Evolutionary conservation across 2,888 invertebrate species (phyloP).

Genomic region (Plagodis pulveraria): DNA sequence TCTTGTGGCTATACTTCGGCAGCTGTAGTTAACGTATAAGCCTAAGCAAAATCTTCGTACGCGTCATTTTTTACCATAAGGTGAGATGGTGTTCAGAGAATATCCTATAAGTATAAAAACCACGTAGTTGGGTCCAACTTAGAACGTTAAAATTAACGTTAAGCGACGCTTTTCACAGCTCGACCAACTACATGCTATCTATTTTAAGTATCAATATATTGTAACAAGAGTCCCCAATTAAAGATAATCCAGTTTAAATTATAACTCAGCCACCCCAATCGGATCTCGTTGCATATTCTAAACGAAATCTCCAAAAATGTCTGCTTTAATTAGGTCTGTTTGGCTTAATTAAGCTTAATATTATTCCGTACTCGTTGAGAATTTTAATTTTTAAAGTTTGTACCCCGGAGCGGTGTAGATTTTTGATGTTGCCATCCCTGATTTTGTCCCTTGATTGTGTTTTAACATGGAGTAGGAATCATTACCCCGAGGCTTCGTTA

Average conservation of each 20-base stretch:
- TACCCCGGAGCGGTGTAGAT: constrained; percentile 24
- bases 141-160: too few relatives aligned
- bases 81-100: too few relatives aligned
- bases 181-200: not conserved
- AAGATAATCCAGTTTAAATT: constrained; percentile 19
- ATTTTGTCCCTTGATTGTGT: constrained; percentile 2
- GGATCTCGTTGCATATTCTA: constrained; percentile 48
- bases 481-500: not conserved
- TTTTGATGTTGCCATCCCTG: constrained; percentile 22
- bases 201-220: not conserved
- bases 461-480: not conserved
- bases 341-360: constrained; percentile 57
- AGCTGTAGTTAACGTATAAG: too few relatives aligned
- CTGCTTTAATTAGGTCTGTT: constrained; percentile 60
- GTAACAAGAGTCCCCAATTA: constrained; percentile 7
- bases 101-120: too few relatives aligned
- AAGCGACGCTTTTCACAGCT: too few relatives aligned
- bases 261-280: constrained; percentile 40
- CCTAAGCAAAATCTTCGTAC: too few relatives aligned
- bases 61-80: too few relatives aligned
- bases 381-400: constrained; percentile 53
- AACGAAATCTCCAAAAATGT: constrained; percentile 47
- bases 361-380: constrained; percentile 46
- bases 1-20: too few relatives aligned
- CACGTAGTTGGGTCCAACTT: too few relatives aligned